These are phyloP conservation scores for Acanthosoma haemorrhoidale DNA, from an alignment of 2,888 invertebrate genomes.

Conservation along the genomic window DNA sequence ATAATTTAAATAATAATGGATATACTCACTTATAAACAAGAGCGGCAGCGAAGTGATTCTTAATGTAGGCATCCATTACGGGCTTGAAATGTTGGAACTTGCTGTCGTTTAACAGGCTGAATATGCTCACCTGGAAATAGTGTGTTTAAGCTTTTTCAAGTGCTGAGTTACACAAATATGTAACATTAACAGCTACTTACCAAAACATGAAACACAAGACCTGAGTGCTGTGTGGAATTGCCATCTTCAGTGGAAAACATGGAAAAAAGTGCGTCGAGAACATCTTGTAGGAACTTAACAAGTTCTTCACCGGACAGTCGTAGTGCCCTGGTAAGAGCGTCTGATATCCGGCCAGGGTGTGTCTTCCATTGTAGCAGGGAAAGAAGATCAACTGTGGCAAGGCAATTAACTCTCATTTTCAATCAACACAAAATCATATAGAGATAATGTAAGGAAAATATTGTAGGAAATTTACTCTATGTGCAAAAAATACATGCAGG, in stretches of 20 bases:
- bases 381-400: constrained; percentile 82
- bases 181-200: constrained; percentile 50
- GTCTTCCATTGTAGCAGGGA: constrained; percentile 88
- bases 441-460: too few relatives aligned
- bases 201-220: constrained; percentile 84
- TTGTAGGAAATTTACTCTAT: too few relatives aligned
- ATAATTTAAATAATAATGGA: too few relatives aligned
- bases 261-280: constrained; percentile 86
- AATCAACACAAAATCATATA: too few relatives aligned
- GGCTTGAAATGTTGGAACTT: constrained; percentile 93
- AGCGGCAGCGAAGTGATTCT: constrained; percentile 89
- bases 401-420: too few relatives aligned
- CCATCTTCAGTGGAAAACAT: constrained; percentile 91
- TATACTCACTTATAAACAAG: constrained; percentile 78
- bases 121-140: constrained; percentile 66
- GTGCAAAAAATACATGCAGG: too few relatives aligned
- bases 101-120: constrained; percentile 80
- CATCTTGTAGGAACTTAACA: constrained; percentile 91
- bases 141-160: too few relatives aligned
- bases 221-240: constrained; percentile 80
- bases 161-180: too few relatives aligned
- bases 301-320: constrained; percentile 81
- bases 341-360: constrained; percentile 78
- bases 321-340: constrained; percentile 74
- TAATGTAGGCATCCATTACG: constrained; percentile 89